A percentile compares a stretch with the other conserved stretches of the same genome.
Conservation (phyloP, 2,113 vertebrate species). For the Camelus dromedarius region DNA sequence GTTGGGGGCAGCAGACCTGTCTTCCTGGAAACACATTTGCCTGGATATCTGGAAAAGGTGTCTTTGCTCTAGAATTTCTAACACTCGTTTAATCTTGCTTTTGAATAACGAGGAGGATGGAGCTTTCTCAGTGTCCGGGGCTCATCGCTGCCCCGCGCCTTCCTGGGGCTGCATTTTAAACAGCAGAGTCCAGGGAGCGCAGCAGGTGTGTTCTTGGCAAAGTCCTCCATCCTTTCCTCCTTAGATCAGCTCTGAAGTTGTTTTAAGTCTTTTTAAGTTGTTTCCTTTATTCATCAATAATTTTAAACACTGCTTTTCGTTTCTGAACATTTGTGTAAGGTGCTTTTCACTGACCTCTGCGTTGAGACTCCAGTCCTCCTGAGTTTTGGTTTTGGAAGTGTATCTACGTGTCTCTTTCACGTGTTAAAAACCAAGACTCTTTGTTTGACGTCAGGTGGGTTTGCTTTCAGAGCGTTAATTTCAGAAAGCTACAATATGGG, state of each 20-base stretch:
- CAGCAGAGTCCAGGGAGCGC: neutral
- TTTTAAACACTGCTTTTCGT: neutral
- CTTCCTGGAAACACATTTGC: neutral
- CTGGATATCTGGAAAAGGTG: neutral
- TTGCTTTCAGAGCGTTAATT: conserved; percentile 45
- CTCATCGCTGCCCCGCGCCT: neutral
- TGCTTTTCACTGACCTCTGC: neutral
- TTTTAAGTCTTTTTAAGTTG: neutral
- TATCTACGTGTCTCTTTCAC: neutral
- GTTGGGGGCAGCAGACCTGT: neutral
- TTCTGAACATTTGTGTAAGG: neutral
- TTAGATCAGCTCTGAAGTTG: neutral
- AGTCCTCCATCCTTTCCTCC: neutral
- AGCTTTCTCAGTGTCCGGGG: neutral
- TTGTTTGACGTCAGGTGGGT: conserved; percentile 20
- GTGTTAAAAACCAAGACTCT: neutral
- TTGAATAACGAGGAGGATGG: neutral
- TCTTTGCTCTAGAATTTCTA: neutral
- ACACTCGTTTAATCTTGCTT: neutral
- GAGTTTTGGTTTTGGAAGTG: neutral
- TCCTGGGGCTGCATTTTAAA: neutral
- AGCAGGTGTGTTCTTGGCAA: neutral
- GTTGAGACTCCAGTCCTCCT: neutral
- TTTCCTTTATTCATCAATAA: neutral
- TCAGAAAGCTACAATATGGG: conserved; percentile 1